These are phyloP conservation scores for Penaeus japonicus DNA, from an alignment of 1,140 invertebrate genomes.

Conservation along the genomic window DNA sequence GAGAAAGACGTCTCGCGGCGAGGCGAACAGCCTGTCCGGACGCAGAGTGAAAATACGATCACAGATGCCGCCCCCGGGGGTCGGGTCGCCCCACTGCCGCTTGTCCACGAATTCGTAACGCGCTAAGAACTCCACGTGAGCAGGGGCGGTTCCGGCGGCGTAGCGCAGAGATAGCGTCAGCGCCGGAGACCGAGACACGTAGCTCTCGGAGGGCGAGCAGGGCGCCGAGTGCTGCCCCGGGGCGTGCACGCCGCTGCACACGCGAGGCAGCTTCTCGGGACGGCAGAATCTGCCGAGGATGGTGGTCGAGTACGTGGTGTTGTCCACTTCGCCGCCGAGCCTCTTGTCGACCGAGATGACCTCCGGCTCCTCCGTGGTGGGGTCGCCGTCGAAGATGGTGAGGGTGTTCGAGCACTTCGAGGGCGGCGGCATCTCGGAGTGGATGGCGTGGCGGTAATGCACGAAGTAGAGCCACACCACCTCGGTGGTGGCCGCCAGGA, in stretches of 20 bases:
- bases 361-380: background rate
- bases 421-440: conserved; percentile 56
- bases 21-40: conserved; percentile 69
- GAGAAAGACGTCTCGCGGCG: conserved; percentile 81
- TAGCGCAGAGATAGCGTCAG: conserved; percentile 77
- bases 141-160: conserved; percentile 80
- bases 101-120: conserved; percentile 86
- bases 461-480: conserved; percentile 60
- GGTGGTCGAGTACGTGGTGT: background rate
- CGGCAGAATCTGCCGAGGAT: conserved; percentile 66
- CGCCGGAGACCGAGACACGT: conserved; percentile 76
- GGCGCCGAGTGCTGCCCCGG: conserved; percentile 77
- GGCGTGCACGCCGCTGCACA: conserved; percentile 57
- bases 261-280: conserved; percentile 48
- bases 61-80: conserved; percentile 38
- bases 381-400: conserved; percentile 55
- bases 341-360: background rate
- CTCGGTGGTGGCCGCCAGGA: conserved; percentile 55
- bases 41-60: conserved; percentile 57
- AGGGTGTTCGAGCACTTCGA: conserved; percentile 57
- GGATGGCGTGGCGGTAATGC: conserved; percentile 57
- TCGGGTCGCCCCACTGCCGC: conserved; percentile 75
- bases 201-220: conserved; percentile 78
- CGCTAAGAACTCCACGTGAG: conserved; percentile 78
- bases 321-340: background rate